phyloP scores from a whole-genome alignment of 2,888 invertebrate genomes.

The Lissonota sp. region DNA sequence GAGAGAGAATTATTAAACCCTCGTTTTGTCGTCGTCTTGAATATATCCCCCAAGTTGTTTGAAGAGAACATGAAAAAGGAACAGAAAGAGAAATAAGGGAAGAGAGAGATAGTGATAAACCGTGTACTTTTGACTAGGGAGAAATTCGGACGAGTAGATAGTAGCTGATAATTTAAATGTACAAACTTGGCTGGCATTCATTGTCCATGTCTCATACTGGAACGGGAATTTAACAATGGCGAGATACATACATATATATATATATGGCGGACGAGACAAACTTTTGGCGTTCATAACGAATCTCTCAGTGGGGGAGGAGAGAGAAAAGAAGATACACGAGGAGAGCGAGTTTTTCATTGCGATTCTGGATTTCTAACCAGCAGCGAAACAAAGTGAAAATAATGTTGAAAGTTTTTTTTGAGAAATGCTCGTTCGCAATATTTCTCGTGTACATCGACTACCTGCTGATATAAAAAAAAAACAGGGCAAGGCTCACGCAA shows the following conservation, averaged over 20 bases:
- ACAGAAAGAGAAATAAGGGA: background rate
- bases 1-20: constrained; percentile 44
- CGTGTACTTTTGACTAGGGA: constrained; percentile 15
- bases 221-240: constrained; percentile 37
- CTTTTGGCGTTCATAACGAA: constrained; percentile 29
- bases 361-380: constrained; percentile 5
- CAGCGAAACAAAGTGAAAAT: constrained; percentile 38
- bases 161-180: constrained; percentile 58
- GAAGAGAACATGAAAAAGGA: background rate
- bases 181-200: constrained; percentile 50
- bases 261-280: constrained; percentile 13
- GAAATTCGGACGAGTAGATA: constrained; percentile 40
- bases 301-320: background rate
- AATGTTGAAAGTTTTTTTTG: constrained; percentile 40
- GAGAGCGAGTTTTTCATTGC: background rate
- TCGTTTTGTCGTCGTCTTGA: constrained; percentile 42
- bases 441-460: background rate
- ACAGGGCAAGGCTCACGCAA: background rate
- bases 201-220: constrained; percentile 27
- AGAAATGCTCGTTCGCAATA: constrained; percentile 25
- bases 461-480: background rate
- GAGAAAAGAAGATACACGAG: constrained; percentile 1
- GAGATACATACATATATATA: background rate
- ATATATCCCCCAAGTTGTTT: background rate
- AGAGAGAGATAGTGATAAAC: background rate